Evolutionary conservation across 2,113 vertebrate genomes (phyloP).

Genomic region (Chitala chitala): DNA sequence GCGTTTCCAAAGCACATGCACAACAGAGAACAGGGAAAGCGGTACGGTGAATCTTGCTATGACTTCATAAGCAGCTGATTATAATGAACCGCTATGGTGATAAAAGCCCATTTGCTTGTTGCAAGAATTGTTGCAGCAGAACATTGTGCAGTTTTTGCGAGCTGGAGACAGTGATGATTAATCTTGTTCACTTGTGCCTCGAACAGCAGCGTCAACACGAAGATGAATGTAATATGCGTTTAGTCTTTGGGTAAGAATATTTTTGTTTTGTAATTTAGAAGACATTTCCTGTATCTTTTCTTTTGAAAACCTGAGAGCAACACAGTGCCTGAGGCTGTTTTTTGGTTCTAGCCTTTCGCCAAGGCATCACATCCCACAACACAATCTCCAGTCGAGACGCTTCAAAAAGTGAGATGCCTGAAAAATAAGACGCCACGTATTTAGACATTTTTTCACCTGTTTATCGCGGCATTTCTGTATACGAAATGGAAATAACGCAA

Average conservation of each 20-base stretch:
- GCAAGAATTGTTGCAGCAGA: slow-evolving; percentile 57
- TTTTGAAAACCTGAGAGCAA: not conserved
- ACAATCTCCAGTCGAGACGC: slow-evolving; percentile 48
- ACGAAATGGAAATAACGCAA: slow-evolving; percentile 44
- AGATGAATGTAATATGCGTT: slow-evolving; percentile 22
- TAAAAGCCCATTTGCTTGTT: slow-evolving; percentile 39
- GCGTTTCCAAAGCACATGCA: slow-evolving; percentile 56
- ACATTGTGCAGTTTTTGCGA: slow-evolving; percentile 37
- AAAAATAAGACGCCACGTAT: slow-evolving; percentile 37
- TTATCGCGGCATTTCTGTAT: slow-evolving; percentile 44
- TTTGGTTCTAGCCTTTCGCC: not conserved
- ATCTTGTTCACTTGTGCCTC: slow-evolving; percentile 63
- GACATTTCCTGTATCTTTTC: not conserved
- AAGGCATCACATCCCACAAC: not conserved
- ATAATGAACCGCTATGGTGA: slow-evolving; percentile 33
- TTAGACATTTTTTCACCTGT: slow-evolving; percentile 42
- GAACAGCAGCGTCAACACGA: slow-evolving; percentile 28
- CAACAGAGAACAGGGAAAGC: slow-evolving; percentile 54
- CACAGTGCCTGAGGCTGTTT: not conserved
- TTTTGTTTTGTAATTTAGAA: not conserved
- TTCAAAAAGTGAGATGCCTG: slow-evolving; percentile 49
- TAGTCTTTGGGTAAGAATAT: slow-evolving; percentile 2
- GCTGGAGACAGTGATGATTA: slow-evolving; percentile 53
- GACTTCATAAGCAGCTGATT: slow-evolving; percentile 41
- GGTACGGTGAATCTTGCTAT: slow-evolving; percentile 50